Evolutionary conservation across 1,140 invertebrate genomes (phyloP).

Genomic region (Trigoniulus corallinus): DNA sequence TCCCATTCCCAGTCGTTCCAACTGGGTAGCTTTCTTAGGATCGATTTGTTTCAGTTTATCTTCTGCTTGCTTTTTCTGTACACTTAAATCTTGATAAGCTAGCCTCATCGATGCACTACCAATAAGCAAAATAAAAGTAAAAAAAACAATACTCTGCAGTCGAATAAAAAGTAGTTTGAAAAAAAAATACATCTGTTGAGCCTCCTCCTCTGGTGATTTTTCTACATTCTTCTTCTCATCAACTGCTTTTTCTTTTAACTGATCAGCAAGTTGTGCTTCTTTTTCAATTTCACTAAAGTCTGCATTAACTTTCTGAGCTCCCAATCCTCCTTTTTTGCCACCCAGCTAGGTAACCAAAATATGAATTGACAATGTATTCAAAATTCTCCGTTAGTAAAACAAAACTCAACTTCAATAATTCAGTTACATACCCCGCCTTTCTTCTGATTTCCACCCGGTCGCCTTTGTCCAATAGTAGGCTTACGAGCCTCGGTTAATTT

Average conservation of each 20-base stretch:
- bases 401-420: conserved; percentile 9
- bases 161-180: background rate
- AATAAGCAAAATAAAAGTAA: conserved; percentile 2
- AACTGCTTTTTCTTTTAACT: conserved; percentile 36
- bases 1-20: conserved; percentile 89
- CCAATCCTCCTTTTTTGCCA: conserved; percentile 71
- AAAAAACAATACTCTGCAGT: background rate
- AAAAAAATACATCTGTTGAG: conserved; percentile 27
- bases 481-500: conserved; percentile 36
- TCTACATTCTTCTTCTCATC: conserved; percentile 28
- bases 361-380: background rate
- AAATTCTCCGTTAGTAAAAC: too few species aligned
- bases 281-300: conserved; percentile 94
- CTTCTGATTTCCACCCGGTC: conserved; percentile 25
- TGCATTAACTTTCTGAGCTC: conserved; percentile 77
- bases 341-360: conserved; percentile 36
- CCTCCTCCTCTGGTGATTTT: conserved; percentile 34
- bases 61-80: conserved; percentile 59
- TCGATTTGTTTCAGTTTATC: conserved; percentile 56
- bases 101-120: conserved; percentile 54
- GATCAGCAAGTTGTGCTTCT: conserved; percentile 63
- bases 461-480: conserved; percentile 45
- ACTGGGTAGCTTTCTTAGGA: conserved; percentile 72
- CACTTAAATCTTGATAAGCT: conserved; percentile 69
- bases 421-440: conserved; percentile 16